Evolutionary conservation across 2,888 invertebrate genomes (phyloP).

Genomic region (Bimastos eiseni): DNA sequence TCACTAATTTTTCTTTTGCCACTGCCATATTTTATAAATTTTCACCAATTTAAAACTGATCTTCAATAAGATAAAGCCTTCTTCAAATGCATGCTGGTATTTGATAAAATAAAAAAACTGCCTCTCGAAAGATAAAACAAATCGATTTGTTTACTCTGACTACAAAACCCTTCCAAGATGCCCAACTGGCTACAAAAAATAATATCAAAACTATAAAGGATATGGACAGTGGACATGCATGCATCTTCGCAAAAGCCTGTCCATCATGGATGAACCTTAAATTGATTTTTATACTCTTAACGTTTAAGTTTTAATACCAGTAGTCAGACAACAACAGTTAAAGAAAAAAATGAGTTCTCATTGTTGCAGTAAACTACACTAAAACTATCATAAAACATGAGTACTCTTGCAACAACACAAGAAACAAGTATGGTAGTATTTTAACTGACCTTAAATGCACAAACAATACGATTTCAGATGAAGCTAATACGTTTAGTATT

Average conservation of each 20-base stretch:
- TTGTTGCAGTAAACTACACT: neutral
- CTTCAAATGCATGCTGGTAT: neutral
- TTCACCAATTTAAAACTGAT: neutral
- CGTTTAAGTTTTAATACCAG: neutral
- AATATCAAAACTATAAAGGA: neutral
- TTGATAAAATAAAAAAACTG: neutral
- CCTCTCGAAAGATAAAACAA: neutral
- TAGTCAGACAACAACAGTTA: neutral
- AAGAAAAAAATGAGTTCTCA: neutral
- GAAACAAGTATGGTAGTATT: neutral
- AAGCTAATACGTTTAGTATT: neutral
- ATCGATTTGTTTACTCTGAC: neutral
- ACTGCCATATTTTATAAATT: neutral
- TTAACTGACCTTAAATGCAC: neutral
- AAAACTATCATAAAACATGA: no score
- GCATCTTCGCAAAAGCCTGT: neutral
- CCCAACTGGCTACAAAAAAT: neutral
- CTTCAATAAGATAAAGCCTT: neutral
- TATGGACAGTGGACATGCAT: neutral
- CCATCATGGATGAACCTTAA: neutral
- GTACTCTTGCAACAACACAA: no score
- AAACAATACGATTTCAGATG: neutral
- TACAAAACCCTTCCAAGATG: neutral
- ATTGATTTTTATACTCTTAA: neutral
- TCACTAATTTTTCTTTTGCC: neutral